Percentiles rank a stretch among this genome's conserved stretches.
phyloP scores from a whole-genome alignment of 2,797 vertebrate genomes.

The Tadarida brasiliensis region DNA sequence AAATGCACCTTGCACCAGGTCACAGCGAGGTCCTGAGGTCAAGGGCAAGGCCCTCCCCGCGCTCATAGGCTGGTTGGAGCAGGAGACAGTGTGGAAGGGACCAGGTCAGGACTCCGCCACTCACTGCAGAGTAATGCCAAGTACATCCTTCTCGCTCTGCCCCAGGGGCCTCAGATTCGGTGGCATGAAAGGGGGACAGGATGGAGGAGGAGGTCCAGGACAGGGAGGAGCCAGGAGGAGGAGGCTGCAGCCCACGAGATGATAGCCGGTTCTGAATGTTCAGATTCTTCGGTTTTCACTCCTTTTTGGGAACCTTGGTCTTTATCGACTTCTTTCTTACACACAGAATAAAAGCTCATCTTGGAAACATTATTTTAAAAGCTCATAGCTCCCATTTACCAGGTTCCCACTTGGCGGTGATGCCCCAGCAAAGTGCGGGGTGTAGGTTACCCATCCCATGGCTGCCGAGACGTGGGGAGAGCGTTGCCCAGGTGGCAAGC shows the following conservation, averaged over 20 bases:
- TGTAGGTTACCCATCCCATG: background rate
- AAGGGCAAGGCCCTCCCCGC: background rate
- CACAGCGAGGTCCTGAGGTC: background rate
- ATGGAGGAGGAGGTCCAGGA: background rate
- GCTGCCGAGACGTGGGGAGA: background rate
- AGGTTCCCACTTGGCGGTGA: background rate
- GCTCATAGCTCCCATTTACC: background rate
- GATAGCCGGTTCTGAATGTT: background rate
- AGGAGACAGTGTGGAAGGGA: background rate
- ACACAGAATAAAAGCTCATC: background rate
- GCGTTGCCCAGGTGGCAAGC: background rate
- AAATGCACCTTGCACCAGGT: background rate
- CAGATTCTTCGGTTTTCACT: background rate
- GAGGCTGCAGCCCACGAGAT: background rate
- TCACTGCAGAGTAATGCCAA: too few species aligned
- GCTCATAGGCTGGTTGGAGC: background rate
- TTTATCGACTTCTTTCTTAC: background rate
- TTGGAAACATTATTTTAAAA: background rate
- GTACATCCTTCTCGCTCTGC: fast-evolving
- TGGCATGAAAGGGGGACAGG: background rate
- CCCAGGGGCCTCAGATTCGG: background rate
- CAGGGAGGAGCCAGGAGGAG: background rate
- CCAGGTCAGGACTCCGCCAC: background rate
- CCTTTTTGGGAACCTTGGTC: background rate
- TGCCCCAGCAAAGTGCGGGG: background rate